These are phyloP conservation scores for Dichetophora obliterata DNA, from an alignment of 2,888 invertebrate species.

Conservation along the genomic window DNA sequence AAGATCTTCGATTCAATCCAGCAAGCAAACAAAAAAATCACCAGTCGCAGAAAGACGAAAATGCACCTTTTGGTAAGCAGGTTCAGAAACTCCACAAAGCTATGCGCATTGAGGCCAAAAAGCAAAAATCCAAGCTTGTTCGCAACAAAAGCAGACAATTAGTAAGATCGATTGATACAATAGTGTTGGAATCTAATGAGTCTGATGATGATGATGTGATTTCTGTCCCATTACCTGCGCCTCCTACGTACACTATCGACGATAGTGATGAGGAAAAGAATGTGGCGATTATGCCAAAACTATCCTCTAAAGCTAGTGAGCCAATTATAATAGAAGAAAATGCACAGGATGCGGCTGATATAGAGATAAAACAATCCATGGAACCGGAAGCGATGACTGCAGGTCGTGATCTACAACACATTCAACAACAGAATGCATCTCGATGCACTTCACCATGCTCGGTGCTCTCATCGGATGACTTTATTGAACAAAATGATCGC, in stretches of 20 bases:
- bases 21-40: constrained; percentile 34
- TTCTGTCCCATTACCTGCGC: constrained; percentile 60
- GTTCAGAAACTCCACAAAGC: constrained; percentile 58
- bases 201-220: constrained; percentile 64
- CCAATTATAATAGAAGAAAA: constrained; percentile 57
- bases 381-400: constrained; percentile 31
- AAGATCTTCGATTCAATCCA: constrained; percentile 53
- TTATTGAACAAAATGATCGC: constrained; percentile 66
- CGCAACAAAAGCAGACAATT: constrained; percentile 48
- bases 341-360: constrained; percentile 60
- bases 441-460: constrained; percentile 64
- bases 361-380: constrained; percentile 44
- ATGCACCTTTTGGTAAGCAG: constrained; percentile 58
- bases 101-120: constrained; percentile 57
- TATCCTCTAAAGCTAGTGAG: not conserved
- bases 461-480: constrained; percentile 67
- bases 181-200: constrained; percentile 55
- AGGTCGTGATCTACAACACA: not conserved
- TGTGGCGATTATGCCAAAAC: not conserved
- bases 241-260: constrained; percentile 61
- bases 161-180: constrained; percentile 47
- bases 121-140: constrained; percentile 58
- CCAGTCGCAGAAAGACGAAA: constrained; percentile 39
- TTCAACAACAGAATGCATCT: constrained; percentile 47
- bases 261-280: constrained; percentile 59